Conservation (phyloP, 2,113 vertebrate genomes). For the Macrotis lagotis region DNA sequence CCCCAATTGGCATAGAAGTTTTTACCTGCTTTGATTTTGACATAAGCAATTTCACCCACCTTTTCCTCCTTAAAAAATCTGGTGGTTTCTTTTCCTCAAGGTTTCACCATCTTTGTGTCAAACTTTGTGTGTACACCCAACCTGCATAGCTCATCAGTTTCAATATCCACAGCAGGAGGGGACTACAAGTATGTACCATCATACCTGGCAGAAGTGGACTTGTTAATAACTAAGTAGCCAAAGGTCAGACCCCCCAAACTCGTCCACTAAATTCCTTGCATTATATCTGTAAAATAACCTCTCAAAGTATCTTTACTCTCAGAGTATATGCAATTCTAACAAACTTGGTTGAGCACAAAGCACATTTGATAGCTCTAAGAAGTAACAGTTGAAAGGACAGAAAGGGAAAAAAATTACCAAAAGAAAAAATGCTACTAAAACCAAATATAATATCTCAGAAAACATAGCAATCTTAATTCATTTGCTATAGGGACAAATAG, state of each 20-base stretch:
- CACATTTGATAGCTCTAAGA: not conserved
- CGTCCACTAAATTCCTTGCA: not conserved
- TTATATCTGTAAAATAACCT: constrained; percentile 1
- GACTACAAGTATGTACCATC: not conserved
- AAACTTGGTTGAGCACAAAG: not conserved
- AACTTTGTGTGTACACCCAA: not conserved
- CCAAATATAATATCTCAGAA: not conserved
- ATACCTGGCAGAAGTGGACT: not conserved
- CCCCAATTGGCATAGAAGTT: not conserved
- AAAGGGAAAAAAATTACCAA: not conserved
- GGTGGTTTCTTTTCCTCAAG: not conserved
- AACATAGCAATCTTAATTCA: not conserved
- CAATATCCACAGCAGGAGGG: not conserved
- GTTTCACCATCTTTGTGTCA: not conserved
- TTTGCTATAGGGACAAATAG: not conserved
- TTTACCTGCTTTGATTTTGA: not conserved
- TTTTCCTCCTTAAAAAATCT: not conserved
- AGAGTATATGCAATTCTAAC: not conserved
- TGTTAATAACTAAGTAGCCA: constrained; percentile 2
- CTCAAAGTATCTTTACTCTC: constrained; percentile 10
- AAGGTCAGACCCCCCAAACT: not conserved
- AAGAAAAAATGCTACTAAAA: not conserved
- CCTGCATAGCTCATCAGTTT: not conserved
- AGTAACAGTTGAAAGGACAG: not conserved
- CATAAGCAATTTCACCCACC: not conserved